Evolutionary conservation across 2,888 invertebrate species (phyloP).

Genomic region (Torymus aiolomorphi): DNA sequence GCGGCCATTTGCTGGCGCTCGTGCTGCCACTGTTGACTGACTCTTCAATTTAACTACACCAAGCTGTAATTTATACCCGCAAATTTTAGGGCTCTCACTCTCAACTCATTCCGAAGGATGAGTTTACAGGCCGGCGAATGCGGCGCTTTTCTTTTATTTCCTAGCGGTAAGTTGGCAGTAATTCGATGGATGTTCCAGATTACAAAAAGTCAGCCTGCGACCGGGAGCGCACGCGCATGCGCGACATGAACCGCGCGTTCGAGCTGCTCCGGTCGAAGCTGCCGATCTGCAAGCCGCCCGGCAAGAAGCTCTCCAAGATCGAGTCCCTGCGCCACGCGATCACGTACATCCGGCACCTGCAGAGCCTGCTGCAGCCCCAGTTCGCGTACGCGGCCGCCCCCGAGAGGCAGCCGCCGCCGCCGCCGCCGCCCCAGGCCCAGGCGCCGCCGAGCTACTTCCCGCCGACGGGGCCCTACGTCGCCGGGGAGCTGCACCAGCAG

Average conservation of each 20-base stretch:
- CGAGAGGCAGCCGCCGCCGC: conserved; percentile 22
- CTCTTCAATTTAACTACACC: no score
- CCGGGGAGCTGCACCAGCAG: conserved; percentile 60
- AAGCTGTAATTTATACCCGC: no score
- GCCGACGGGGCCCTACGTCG: conserved; percentile 22
- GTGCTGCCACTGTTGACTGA: no score
- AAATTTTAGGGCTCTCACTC: no score
- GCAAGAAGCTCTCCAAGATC: conserved; percentile 91
- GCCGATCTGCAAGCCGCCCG: conserved; percentile 87
- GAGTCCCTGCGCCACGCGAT: conserved; percentile 89
- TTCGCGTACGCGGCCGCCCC: conserved; percentile 61
- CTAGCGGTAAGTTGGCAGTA: neutral
- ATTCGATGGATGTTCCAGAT: conserved; percentile 76
- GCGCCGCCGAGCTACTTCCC: conserved; percentile 68
- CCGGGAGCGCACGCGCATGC: conserved; percentile 88
- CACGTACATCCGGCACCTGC: conserved; percentile 85
- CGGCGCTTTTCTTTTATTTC: no score
- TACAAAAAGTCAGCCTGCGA: conserved; percentile 91
- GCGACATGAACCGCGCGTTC: conserved; percentile 90
- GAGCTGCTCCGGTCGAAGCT: conserved; percentile 85
- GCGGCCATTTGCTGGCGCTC: no score
- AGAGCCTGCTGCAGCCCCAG: conserved; percentile 78
- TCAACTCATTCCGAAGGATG: no score
- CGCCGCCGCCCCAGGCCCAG: conserved; percentile 62
- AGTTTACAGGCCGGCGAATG: no score